A percentile compares a stretch with the other conserved stretches of the same genome.
phyloP scores from a whole-genome alignment of 2,888 invertebrate genomes.

The Drosophila multiciliata region DNA sequence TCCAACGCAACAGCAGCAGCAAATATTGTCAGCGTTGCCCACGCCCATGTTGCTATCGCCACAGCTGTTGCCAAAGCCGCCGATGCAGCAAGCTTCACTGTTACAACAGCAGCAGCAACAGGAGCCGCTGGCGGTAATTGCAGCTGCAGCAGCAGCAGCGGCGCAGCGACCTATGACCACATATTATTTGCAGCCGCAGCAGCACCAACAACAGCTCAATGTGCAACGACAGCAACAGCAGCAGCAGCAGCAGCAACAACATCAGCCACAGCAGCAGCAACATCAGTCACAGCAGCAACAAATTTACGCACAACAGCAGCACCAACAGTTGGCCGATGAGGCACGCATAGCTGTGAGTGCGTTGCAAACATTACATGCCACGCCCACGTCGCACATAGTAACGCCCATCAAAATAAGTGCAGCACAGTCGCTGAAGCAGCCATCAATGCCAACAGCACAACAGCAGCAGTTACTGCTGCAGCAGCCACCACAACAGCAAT shows the following conservation, averaged over 20 bases:
- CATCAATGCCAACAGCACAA: slow-evolving; percentile 3
- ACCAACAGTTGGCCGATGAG: slow-evolving; percentile 53
- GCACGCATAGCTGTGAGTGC: slow-evolving; percentile 73
- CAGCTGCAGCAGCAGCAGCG: slow-evolving; percentile 57
- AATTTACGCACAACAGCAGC: slow-evolving; percentile 33
- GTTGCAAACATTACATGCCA: slow-evolving; percentile 64
- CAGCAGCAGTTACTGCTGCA: slow-evolving; percentile 22
- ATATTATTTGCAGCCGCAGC: slow-evolving; percentile 41
- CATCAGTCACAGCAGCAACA: slow-evolving; percentile 30
- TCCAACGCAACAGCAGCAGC: slow-evolving; percentile 69
- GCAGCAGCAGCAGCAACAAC: slow-evolving; percentile 27
- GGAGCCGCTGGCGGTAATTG: slow-evolving; percentile 58
- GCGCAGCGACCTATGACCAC: slow-evolving; percentile 58
- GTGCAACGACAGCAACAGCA: slow-evolving; percentile 19
- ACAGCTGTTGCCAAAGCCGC: slow-evolving; percentile 57
- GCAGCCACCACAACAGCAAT: slow-evolving; percentile 22
- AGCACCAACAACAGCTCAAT: slow-evolving; percentile 22
- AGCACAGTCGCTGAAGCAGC: slow-evolving; percentile 27
- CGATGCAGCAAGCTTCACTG: slow-evolving; percentile 41
- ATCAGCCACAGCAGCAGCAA: slow-evolving; percentile 32
- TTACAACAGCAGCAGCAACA: slow-evolving; percentile 45
- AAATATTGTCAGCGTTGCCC: slow-evolving; percentile 70
- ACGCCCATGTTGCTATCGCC: slow-evolving; percentile 76
- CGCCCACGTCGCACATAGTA: slow-evolving; percentile 47
- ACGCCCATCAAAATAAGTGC: slow-evolving; percentile 45